A percentile compares a stretch with the other conserved stretches of the same genome.
Evolutionary conservation across 2,113 vertebrate species (phyloP).

Genomic region (Callorhinus ursinus): DNA sequence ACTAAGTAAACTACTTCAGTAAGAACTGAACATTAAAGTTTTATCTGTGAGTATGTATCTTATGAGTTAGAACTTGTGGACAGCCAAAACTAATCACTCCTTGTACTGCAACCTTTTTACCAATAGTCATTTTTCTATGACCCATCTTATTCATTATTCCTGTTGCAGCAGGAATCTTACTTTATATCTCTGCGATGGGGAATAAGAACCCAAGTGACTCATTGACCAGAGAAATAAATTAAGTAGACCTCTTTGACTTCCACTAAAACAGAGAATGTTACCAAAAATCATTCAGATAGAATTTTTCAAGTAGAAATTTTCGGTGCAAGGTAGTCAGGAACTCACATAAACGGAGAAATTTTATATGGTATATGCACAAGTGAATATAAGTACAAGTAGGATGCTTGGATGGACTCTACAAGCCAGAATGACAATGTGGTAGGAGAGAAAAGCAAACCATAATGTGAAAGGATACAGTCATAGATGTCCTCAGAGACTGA

Average conservation of each 20-base stretch:
- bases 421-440: not conserved
- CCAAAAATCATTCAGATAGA: not conserved
- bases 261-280: not conserved
- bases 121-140: not conserved
- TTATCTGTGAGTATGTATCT: not conserved
- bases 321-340: not conserved
- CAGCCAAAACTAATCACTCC: not conserved
- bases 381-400: not conserved
- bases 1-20: not conserved
- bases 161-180: not conserved
- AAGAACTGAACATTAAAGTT: not conserved
- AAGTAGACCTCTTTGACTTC: not conserved
- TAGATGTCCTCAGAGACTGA: not conserved
- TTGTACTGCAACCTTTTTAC: not conserved
- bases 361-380: not conserved
- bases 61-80: not conserved
- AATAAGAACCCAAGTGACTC: not conserved
- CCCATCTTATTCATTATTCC: not conserved
- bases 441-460: not conserved
- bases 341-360: not conserved
- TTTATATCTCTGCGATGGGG: not conserved
- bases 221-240: not conserved
- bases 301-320: conserved; percentile 3
- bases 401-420: not conserved
- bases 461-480: not conserved